Evolutionary conservation across 1,140 invertebrate species (phyloP), one percentile per base, ranked within the genome.

Genomic region (Brachionus sp.): DNA sequence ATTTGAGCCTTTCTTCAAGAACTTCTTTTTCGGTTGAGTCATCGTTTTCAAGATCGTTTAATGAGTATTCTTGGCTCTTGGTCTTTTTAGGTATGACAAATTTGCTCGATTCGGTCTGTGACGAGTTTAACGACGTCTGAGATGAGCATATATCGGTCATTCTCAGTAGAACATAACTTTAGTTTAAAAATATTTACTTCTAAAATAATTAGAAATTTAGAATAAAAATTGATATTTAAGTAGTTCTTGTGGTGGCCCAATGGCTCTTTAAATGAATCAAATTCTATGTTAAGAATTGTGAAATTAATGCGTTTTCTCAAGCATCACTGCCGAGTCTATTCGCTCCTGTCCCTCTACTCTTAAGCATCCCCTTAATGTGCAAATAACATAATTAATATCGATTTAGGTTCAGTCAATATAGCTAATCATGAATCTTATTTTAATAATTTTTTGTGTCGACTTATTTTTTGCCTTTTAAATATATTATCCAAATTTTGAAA

Each of bases 91-190:
- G 70, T 19, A 75, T 75, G 19, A 75, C 25, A 50, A 75, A 75
- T 46, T 75, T 75, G 70, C 37, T 46, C 37, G 33, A 35, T 12
- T 73, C 33, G 42, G n/a, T 25, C 33, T 44, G 39, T 9, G 19
- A 75, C 23, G 70, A 46, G 19, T 23, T 75, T 7, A 29, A 25
- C n/a, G 70, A 75, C 39, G 70, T 25, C 42, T 75, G 70, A 19
- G 70, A 29, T 50, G 70, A 75, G 19, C 19, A 75, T 46, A 50
- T 50, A 46, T 75, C 70, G n/a, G 37, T 75, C 70, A 75, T 75
- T 75, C 7, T 75, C 25, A 10, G 37, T 66, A 37, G 13, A 39
- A 10, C 66, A 37, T 70, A 16, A 70, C 10, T 70, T 70, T 70
- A 16, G 6, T n/a, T 33, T 12, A 25, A 4, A 42, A 39, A 19